Evolutionary conservation across 1,140 invertebrate genomes (phyloP).

Genomic region (Campoletis sonorensis): DNA sequence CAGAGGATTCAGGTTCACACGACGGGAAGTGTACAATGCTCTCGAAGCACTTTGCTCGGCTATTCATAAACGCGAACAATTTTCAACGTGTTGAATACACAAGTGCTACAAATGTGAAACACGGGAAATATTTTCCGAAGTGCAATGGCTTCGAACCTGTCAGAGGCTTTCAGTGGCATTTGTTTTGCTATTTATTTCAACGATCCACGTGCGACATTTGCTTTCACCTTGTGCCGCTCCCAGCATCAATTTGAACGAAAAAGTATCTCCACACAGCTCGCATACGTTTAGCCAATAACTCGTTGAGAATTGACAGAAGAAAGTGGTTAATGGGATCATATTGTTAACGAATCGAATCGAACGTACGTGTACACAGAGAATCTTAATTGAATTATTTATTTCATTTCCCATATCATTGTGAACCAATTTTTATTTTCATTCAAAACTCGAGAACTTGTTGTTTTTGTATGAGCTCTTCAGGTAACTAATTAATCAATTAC

Average conservation of each 20-base stretch:
- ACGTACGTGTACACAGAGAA: too few relatives aligned
- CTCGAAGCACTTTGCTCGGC: background rate
- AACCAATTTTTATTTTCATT: too few relatives aligned
- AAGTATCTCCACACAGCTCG: background rate
- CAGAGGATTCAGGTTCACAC: too few relatives aligned
- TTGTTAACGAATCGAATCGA: too few relatives aligned
- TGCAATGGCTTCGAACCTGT: conserved; percentile 17
- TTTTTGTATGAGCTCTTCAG: too few relatives aligned
- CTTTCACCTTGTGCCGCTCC: background rate
- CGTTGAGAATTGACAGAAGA: too few relatives aligned
- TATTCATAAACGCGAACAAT: conserved; percentile 9
- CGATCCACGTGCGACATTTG: conserved; percentile 36
- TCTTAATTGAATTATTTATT: too few relatives aligned
- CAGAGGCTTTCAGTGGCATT: conserved; percentile 45
- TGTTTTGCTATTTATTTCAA: conserved; percentile 47
- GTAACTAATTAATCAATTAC: too few relatives aligned
- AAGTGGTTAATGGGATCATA: too few relatives aligned
- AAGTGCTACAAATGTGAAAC: conserved; percentile 41
- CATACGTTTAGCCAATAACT: too few relatives aligned
- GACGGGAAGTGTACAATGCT: background rate
- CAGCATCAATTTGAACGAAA: background rate
- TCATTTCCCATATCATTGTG: too few relatives aligned
- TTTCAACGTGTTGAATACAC: conserved; percentile 6
- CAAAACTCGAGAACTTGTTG: too few relatives aligned
- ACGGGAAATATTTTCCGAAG: conserved; percentile 20